These are phyloP conservation scores for Pimephales promelas DNA, from an alignment of 2,113 vertebrate genomes.

Conservation along the genomic window DNA sequence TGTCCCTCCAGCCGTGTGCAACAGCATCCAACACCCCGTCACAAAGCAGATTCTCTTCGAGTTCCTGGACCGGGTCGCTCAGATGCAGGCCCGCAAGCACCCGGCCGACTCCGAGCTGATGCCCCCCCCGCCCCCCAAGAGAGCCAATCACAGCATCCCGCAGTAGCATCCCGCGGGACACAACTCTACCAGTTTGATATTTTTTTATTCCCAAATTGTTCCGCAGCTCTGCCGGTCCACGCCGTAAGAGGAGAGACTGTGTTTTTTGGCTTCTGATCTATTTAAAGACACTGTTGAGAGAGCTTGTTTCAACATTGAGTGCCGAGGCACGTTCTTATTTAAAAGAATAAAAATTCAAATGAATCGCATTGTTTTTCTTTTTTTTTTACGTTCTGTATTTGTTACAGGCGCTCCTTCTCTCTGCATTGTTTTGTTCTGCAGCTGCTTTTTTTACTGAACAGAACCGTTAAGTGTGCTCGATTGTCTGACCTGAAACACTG, in stretches of 20 bases:
- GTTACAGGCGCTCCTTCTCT: not conserved
- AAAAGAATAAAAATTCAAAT: constrained; percentile 42
- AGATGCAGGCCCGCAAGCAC: constrained; percentile 82
- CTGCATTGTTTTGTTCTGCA: constrained; percentile 6
- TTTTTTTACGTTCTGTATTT: constrained; percentile 9
- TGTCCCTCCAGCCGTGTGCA: constrained; percentile 86
- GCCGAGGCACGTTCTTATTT: constrained; percentile 37
- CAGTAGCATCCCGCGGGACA: constrained; percentile 55
- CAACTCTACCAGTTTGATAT: not conserved
- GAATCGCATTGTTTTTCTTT: constrained; percentile 25
- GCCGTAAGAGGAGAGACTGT: constrained; percentile 12
- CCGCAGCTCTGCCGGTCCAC: not conserved
- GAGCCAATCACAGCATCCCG: constrained; percentile 76
- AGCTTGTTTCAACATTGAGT: constrained; percentile 31
- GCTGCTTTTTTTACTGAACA: not conserved
- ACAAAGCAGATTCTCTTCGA: constrained; percentile 95
- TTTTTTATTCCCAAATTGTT: constrained; percentile 29
- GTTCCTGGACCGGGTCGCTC: constrained; percentile 86
- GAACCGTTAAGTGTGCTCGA: not conserved
- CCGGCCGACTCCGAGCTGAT: constrained; percentile 90
- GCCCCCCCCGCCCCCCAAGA: constrained; percentile 95
- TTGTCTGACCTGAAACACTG: not conserved
- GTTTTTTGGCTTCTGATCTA: constrained; percentile 4
- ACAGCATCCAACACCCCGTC: constrained; percentile 93
- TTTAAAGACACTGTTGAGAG: constrained; percentile 34